Evolutionary conservation across 2,113 vertebrate species (phyloP).

Genomic region (Rhizomys pruinosus): DNA sequence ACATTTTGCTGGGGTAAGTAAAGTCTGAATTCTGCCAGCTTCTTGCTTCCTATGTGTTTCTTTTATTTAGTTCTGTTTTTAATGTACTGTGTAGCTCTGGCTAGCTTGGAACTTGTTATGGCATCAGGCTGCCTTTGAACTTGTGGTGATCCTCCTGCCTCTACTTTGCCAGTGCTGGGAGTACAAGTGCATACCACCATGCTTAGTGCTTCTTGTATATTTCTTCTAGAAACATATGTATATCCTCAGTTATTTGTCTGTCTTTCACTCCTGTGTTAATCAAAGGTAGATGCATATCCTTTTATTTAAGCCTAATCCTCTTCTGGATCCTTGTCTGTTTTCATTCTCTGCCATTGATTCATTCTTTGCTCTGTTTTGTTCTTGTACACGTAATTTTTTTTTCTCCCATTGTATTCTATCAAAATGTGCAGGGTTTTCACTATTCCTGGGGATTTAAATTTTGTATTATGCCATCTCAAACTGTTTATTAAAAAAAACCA

Average conservation of each 20-base stretch:
- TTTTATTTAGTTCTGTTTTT: neutral
- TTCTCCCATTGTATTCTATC: neutral
- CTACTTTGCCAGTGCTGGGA: neutral
- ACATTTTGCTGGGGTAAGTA: neutral
- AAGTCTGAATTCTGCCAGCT: neutral
- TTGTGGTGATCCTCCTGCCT: too few species aligned
- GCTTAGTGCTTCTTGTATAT: neutral
- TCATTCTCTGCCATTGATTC: conserved; percentile 6
- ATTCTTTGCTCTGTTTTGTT: neutral
- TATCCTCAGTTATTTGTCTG: neutral
- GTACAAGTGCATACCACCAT: neutral
- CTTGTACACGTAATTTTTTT: neutral
- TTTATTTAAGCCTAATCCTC: neutral
- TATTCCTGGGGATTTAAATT: conserved; percentile 15
- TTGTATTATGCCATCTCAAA: conserved; percentile 35
- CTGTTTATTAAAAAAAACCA: neutral
- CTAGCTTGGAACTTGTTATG: neutral
- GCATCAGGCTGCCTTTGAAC: neutral
- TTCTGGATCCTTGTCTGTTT: neutral
- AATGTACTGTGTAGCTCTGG: neutral
- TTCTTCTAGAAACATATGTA: neutral
- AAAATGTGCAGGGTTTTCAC: neutral
- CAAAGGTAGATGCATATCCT: neutral
- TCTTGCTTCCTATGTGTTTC: neutral
- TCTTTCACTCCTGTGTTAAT: neutral